Percentiles rank a stretch among this genome's conserved stretches.
phyloP scores from a whole-genome alignment of 2,797 vertebrate species.

The Lepus oiostolus region DNA sequence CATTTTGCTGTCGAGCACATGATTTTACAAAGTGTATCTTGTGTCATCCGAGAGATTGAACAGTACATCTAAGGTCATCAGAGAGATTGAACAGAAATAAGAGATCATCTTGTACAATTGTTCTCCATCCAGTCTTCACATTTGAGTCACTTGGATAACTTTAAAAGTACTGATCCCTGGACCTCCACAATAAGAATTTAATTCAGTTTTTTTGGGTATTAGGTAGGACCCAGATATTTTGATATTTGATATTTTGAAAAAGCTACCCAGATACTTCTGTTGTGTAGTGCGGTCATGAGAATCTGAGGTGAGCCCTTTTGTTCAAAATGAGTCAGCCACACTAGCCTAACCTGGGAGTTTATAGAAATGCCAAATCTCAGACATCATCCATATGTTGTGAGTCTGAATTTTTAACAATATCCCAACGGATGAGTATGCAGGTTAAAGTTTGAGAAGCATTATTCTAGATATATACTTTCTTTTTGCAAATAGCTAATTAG shows the following conservation, averaged over 20 bases:
- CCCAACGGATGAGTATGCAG: rapidly evolving
- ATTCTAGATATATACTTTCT: rapidly evolving
- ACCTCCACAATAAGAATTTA: background rate
- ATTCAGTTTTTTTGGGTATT: background rate
- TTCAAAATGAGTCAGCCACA: background rate
- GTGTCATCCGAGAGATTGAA: background rate
- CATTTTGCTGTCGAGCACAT: background rate
- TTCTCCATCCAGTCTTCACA: background rate
- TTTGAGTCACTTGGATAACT: background rate
- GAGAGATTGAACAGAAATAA: conserved; percentile 6
- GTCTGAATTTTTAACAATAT: background rate
- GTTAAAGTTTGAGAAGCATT: background rate
- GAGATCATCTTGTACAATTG: background rate
- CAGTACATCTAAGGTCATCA: background rate
- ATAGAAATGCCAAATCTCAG: background rate
- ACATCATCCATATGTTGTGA: background rate
- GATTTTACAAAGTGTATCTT: conserved; percentile 1
- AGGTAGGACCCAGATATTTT: background rate
- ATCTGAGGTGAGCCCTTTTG: background rate
- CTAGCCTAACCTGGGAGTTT: background rate
- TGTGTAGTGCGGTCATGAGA: background rate
- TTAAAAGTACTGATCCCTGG: background rate
- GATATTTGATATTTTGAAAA: background rate
- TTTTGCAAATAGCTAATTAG: background rate
- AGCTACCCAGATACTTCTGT: background rate